Evolutionary conservation across 2,797 vertebrate genomes (phyloP), one percentile per base, ranked within the genome.

Genomic region (Hypotaenidia philippensis): DNA sequence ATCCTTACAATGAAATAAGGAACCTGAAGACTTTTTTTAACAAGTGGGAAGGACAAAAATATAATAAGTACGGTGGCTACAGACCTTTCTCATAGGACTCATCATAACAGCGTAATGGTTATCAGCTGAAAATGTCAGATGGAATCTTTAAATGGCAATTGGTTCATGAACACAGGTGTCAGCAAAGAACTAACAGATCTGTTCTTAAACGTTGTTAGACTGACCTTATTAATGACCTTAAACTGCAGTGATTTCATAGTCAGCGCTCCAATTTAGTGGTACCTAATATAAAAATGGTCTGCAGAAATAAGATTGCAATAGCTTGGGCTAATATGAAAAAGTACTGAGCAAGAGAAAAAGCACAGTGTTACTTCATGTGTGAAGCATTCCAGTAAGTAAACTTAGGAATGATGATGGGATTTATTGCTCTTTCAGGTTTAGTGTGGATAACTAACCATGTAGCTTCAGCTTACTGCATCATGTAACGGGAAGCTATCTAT

Each of bases 61-160:
- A 38, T 63, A 68, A 87, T 60, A 90, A 90, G 80, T 83, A 64
- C 34, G 85, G 49, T 83, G 57, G 53, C 26, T 89, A 64, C 14
- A 87, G 79, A 75, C 68, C 23, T 83, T 93, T 83, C 75, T 89
- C 26, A 68, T 41, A 87, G 34, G 56, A 74, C 55, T 80, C 41
- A 81, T 61, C 56, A 40, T 77, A 94, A 80, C 70, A 56, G 26
- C 26, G 50, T 84, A 85, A 83, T 23, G 22, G 32, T 57, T 93
- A 87, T 89, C 69, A 86, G 40, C 23, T 32, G 89, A 92, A 91
- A 96, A 95, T 86, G 72, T 91, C 94, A 96, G 65, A 92, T 91
- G 82, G 38, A 41, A 75, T 89, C 50, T 92, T 94, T 92, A 96
- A 94, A 93, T 80, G 87, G 78, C 69, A 94, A 61, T 71, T 86